Conservation (phyloP, 2,888 invertebrate genomes). For the Eucriotettix oculatus region DNA sequence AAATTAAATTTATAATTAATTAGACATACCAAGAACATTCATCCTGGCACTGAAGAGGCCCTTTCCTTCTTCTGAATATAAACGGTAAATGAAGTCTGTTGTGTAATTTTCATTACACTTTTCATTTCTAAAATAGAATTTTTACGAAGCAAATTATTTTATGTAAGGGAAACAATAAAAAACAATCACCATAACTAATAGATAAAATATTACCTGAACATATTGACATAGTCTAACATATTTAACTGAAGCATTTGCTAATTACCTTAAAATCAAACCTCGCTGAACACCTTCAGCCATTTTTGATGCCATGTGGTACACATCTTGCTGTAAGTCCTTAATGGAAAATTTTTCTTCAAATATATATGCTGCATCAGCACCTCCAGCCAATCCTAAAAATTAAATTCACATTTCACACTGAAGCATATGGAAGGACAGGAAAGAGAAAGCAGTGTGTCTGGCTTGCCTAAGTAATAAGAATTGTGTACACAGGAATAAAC, state of each 20-base stretch:
- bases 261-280: slow-evolving; percentile 65
- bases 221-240: too few species aligned
- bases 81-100: slow-evolving; percentile 88
- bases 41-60: slow-evolving; percentile 87
- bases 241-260: neutral
- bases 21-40: slow-evolving; percentile 58
- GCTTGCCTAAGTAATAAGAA: too few species aligned
- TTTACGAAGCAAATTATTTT: neutral
- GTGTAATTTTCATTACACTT: slow-evolving; percentile 90
- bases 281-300: slow-evolving; percentile 92
- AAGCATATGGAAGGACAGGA: too few species aligned
- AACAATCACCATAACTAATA: neutral
- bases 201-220: too few species aligned
- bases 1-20: neutral
- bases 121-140: slow-evolving; percentile 52
- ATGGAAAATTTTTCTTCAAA: slow-evolving; percentile 90
- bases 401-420: neutral
- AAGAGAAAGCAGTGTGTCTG: too few species aligned
- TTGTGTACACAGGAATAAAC: too few species aligned
- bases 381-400: slow-evolving; percentile 83
- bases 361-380: slow-evolving; percentile 98
- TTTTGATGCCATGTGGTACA: slow-evolving; percentile 90
- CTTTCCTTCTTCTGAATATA: slow-evolving; percentile 95
- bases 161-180: neutral
- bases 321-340: slow-evolving; percentile 81